These are phyloP conservation scores for Paraescarpia echinospica DNA, from an alignment of 1,140 invertebrate species.

Conservation along the genomic window DNA sequence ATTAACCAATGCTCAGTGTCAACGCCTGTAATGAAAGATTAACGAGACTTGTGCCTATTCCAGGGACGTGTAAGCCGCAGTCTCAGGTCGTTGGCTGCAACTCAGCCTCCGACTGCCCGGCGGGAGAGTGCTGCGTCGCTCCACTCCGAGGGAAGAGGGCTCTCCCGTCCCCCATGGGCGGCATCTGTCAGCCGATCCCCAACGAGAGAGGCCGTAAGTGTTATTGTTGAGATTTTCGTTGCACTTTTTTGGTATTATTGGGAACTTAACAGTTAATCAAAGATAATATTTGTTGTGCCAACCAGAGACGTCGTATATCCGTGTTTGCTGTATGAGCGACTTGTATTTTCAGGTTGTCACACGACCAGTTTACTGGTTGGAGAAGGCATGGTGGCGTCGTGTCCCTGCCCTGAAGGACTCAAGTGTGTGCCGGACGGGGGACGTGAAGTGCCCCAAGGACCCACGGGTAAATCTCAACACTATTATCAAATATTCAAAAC, in stretches of 20 bases:
- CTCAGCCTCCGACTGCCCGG: constrained; percentile 1
- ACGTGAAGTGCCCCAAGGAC: neutral
- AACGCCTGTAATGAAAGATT: too few relatives aligned
- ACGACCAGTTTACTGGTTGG: neutral
- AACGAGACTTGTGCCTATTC: too few relatives aligned
- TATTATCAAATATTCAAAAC: neutral
- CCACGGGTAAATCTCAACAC: neutral
- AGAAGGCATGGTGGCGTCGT: neutral
- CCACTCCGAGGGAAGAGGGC: constrained; percentile 2
- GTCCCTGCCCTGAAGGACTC: neutral
- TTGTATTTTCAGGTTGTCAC: neutral
- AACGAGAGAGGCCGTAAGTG: neutral
- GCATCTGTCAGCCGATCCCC: neutral
- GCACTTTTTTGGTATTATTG: too few relatives aligned
- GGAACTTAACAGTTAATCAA: too few relatives aligned
- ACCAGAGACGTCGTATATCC: neutral
- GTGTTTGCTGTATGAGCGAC: neutral
- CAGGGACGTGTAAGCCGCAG: neutral
- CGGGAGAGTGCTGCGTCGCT: neutral
- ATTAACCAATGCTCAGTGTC: too few relatives aligned
- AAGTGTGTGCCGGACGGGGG: neutral
- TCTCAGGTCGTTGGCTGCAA: neutral
- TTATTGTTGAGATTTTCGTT: neutral
- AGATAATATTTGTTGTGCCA: too few relatives aligned
- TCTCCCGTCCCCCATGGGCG: neutral